Conservation (phyloP, 2,797 vertebrate genomes). For the Malurus splendens region DNA sequence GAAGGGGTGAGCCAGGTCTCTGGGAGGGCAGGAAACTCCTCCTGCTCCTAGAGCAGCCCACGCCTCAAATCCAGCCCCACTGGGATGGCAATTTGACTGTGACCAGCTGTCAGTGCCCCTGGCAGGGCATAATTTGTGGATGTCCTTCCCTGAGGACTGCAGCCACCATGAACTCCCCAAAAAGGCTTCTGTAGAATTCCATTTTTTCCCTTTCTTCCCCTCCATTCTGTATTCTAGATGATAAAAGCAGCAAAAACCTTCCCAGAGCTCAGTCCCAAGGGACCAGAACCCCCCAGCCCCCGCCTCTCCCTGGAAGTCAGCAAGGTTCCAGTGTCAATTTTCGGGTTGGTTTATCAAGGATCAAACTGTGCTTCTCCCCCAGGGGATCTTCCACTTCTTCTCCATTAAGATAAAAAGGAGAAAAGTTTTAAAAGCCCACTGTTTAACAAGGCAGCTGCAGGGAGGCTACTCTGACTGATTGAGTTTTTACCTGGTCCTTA, state of each 20-base stretch:
- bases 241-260: neutral
- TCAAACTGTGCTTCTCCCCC: neutral
- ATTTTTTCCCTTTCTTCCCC: too few species aligned
- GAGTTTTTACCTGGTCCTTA: conserved; percentile 53
- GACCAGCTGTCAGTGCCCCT: neutral
- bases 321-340: neutral
- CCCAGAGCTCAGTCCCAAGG: neutral
- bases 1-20: neutral
- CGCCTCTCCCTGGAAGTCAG: neutral
- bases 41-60: neutral
- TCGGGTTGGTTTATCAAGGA: neutral
- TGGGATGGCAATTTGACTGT: neutral
- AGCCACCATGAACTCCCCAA: neutral
- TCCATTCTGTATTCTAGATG: neutral
- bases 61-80: neutral
- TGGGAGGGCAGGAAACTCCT: neutral
- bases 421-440: neutral
- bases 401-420: conserved; percentile 11
- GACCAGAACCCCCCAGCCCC: neutral
- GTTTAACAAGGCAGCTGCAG: conserved; percentile 49
- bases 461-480: conserved; percentile 47
- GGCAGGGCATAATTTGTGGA: neutral
- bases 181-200: neutral
- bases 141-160: neutral
- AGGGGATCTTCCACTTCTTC: neutral